Base-by-base conservation (phyloP, 1,140 invertebrate genomes). In the Steinernema khuongi region DNA sequence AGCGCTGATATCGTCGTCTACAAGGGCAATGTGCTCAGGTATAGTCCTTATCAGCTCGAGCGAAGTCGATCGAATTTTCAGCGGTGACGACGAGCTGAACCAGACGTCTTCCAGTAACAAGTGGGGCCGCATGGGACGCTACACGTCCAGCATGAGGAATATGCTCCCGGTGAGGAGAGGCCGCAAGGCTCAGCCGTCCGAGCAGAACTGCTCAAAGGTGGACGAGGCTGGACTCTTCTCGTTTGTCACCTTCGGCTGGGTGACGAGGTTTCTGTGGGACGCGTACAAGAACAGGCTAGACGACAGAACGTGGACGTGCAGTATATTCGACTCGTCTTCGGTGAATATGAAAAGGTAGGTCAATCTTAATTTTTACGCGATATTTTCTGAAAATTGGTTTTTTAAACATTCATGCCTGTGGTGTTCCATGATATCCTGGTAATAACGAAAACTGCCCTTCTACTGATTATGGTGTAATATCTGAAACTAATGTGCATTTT, bases 171-270 rank as follows among this genome's bases (percentile, higher is more conserved):
- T 60, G 50, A 60, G 50, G 50, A 7, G 50, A 14, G 50, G 50
- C 4, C 14, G 50, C 14, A 60, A 26, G 19, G 50, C 50, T 14
- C 50, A 60, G 50, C 50, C 50, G 4, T 60, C 50, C 14, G 50
- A 60, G 50, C 50, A 60, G 50, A 60, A 60, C 19, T 60, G 50
- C 50, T 60, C 77, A 22, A 77, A 70, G 41, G 71, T 78, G 1
- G 75, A 82, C n/a, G 75, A 77, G 18, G 80, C 83, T 31, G 84
- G 85, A 0, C 73, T 85, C 4, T 76, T 86, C 28, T 86, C 85
- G 1, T 73, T 83, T 50, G 78, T 85, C 29, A 82, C 85, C 4
- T 86, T 80, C 76, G 74, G 75, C 44, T 86, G 86, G 86, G 74
- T 86, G 69, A 81, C 82, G 14, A 76, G 77, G 0, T 83, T 86